Evolutionary conservation across 2,888 invertebrate genomes (phyloP).

Genomic region (Matsumyia berberina): DNA sequence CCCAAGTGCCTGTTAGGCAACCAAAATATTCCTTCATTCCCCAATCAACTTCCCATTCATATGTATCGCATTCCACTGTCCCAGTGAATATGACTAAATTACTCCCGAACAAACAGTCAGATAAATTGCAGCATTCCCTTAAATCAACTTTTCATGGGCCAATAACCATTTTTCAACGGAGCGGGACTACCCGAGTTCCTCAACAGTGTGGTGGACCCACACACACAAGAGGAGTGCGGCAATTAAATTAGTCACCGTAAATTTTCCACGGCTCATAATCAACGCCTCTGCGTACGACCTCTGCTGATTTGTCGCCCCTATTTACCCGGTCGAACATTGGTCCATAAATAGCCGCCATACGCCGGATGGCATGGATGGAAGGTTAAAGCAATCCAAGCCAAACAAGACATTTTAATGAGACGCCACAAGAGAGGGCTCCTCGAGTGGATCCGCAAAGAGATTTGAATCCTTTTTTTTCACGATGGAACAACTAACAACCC

Average conservation of each 20-base stretch:
- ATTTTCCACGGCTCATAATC: slow-evolving; percentile 69
- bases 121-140: slow-evolving; percentile 62
- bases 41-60: slow-evolving; percentile 33
- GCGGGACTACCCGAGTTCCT: slow-evolving; percentile 28
- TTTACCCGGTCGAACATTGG: slow-evolving; percentile 50
- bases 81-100: slow-evolving; percentile 48
- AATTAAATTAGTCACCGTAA: slow-evolving; percentile 75
- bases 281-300: slow-evolving; percentile 72
- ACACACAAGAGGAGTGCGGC: background rate
- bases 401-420: slow-evolving; percentile 76
- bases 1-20: background rate
- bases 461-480: slow-evolving; percentile 31
- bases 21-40: background rate
- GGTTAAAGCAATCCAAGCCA: slow-evolving; percentile 53
- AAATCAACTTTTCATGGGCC: slow-evolving; percentile 51
- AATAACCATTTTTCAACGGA: slow-evolving; percentile 50
- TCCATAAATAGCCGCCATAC: slow-evolving; percentile 64
- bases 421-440: slow-evolving; percentile 33
- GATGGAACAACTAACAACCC: slow-evolving; percentile 47
- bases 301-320: slow-evolving; percentile 71
- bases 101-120: slow-evolving; percentile 63
- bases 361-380: slow-evolving; percentile 23
- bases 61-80: background rate
- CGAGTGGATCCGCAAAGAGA: slow-evolving; percentile 29
- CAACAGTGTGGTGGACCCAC: background rate